These are phyloP conservation scores for Holacanthus passer DNA, from an alignment of 2,113 vertebrate genomes.

Conservation along the genomic window DNA sequence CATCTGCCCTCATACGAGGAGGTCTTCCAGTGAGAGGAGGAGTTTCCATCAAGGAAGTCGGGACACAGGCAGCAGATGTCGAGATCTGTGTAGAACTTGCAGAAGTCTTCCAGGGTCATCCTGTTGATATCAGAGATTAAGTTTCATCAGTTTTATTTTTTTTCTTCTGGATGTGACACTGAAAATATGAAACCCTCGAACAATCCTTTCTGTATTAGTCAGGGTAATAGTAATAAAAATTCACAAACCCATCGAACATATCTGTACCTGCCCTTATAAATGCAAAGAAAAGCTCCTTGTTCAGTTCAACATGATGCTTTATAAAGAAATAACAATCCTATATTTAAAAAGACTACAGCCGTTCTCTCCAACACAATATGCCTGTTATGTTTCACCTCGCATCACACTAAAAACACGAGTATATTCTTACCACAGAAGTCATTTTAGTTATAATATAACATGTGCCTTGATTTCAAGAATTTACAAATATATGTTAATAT, in stretches of 20 bases:
- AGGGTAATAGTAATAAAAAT: not conserved
- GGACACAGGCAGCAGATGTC: slow-evolving; percentile 79
- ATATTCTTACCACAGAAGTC: not conserved
- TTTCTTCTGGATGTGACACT: not conserved
- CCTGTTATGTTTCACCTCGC: not conserved
- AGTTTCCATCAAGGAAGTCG: slow-evolving; percentile 73
- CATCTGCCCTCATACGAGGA: not conserved
- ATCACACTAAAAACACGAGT: too few species aligned
- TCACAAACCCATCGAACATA: not conserved
- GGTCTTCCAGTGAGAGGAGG: slow-evolving; percentile 63
- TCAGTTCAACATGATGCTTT: not conserved
- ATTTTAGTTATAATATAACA: not conserved
- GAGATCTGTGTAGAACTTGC: slow-evolving; percentile 57
- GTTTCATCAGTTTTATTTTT: not conserved
- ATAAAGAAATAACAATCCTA: not conserved
- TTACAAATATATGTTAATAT: too few species aligned
- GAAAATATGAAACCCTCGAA: not conserved
- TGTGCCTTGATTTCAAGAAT: not conserved
- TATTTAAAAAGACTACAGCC: not conserved
- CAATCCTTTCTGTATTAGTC: not conserved
- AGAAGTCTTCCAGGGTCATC: slow-evolving; percentile 80
- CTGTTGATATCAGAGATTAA: slow-evolving; percentile 51
- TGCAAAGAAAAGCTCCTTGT: not conserved
- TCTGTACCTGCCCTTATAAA: not conserved
- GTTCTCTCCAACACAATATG: not conserved